Evolutionary conservation across 2,797 vertebrate species (phyloP).

Genomic region (Pangasius djambal): DNA sequence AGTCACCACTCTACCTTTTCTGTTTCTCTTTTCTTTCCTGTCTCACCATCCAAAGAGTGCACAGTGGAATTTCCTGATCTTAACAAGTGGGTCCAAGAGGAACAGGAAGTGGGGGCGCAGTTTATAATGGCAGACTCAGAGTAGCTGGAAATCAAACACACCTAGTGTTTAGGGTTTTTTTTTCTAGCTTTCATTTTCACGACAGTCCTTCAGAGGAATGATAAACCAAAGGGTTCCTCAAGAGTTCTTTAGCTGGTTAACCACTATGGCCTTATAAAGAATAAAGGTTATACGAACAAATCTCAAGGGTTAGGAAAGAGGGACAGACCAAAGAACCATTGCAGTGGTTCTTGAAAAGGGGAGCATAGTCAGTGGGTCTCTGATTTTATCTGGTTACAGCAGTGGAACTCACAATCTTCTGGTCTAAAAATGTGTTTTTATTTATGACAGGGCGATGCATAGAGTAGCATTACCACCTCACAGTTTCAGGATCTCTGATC

Average conservation of each 20-base stretch:
- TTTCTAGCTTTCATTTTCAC: neutral
- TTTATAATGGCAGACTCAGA: neutral
- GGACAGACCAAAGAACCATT: neutral
- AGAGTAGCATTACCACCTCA: neutral
- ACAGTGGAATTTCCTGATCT: conserved; percentile 47
- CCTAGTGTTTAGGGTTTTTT: neutral
- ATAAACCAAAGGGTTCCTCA: neutral
- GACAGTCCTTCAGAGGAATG: neutral
- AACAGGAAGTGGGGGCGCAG: conserved; percentile 32
- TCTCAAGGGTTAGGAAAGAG: neutral
- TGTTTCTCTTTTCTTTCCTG: conserved; percentile 33
- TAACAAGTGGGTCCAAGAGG: conserved; percentile 29
- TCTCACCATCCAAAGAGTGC: conserved; percentile 38
- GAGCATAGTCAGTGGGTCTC: neutral
- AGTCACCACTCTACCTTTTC: conserved; percentile 30
- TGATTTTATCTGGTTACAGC: neutral
- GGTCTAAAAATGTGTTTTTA: neutral
- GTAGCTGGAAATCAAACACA: conserved; percentile 12
- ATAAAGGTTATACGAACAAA: neutral
- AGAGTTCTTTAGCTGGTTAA: neutral
- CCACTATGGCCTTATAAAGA: neutral
- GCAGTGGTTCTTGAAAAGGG: neutral
- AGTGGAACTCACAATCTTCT: neutral
- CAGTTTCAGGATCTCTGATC: neutral
- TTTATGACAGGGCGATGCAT: neutral